Conservation (phyloP, 2,888 invertebrate genomes). For the Eristalinus sepulchralis region DNA sequence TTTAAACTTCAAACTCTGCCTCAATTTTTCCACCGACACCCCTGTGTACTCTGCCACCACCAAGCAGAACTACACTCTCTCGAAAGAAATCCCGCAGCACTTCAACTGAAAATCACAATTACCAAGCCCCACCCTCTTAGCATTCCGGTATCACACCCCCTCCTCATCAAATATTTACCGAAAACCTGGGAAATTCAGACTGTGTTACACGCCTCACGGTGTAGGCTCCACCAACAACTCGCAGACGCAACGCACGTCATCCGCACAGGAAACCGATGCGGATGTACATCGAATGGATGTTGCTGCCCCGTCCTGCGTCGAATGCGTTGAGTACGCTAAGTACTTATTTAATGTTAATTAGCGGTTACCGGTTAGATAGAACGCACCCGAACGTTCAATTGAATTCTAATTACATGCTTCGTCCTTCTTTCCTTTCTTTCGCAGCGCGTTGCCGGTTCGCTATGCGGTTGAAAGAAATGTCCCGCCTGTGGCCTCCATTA, state of each 20-base stretch:
- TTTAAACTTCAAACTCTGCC: too few relatives aligned
- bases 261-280: constrained; percentile 53
- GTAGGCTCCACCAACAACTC: background rate
- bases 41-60: background rate
- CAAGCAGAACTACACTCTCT: background rate
- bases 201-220: background rate
- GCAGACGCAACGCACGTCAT: background rate
- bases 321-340: constrained; percentile 53
- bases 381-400: constrained; percentile 45
- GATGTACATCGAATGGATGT: constrained; percentile 40
- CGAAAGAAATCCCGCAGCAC: background rate
- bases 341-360: constrained; percentile 70
- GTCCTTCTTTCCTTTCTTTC: constrained; percentile 19
- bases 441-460: background rate
- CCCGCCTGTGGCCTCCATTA: constrained; percentile 1
- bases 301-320: background rate
- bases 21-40: background rate
- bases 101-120: background rate
- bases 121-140: too few relatives aligned
- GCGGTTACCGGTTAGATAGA: constrained; percentile 58
- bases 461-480: constrained; percentile 46
- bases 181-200: constrained; percentile 18
- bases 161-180: constrained; percentile 56
- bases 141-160: background rate
- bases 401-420: constrained; percentile 50